phyloP scores from a whole-genome alignment of 2,797 vertebrate genomes.

The Hippopotamyrus pictus region DNA sequence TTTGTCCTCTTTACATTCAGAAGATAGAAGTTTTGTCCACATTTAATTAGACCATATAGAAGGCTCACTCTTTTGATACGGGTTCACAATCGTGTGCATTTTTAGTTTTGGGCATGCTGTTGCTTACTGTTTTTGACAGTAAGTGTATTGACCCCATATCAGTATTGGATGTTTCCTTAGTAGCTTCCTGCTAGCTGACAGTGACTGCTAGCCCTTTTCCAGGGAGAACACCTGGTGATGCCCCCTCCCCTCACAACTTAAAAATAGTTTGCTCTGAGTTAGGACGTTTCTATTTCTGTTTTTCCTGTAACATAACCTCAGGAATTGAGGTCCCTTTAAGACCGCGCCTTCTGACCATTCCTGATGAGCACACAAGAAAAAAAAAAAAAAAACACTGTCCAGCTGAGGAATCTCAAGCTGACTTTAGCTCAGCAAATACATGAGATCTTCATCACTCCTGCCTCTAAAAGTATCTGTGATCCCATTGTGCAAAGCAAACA shows the following conservation, averaged over 20 bases:
- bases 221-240: not conserved
- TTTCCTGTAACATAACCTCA: constrained; percentile 15
- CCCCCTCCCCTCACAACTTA: not conserved
- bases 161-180: not conserved
- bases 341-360: not conserved
- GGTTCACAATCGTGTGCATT: not conserved
- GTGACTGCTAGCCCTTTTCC: not conserved
- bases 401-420: not conserved
- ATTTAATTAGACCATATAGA: not conserved
- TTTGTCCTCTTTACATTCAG: not conserved
- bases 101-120: not conserved
- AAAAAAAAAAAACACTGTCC: not conserved
- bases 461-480: not conserved
- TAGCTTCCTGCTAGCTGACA: not conserved
- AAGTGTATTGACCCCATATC: not conserved
- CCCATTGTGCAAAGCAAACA: not conserved
- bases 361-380: not conserved
- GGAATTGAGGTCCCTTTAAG: not conserved
- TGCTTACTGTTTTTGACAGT: not conserved
- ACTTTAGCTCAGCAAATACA: not conserved
- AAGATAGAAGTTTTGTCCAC: not conserved
- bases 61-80: not conserved
- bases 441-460: not conserved
- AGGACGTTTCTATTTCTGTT: constrained; percentile 6
- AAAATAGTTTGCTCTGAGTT: constrained; percentile 9